These are phyloP conservation scores for Addax nasomaculatus DNA, from an alignment of 2,113 vertebrate genomes.

Conservation along the genomic window DNA sequence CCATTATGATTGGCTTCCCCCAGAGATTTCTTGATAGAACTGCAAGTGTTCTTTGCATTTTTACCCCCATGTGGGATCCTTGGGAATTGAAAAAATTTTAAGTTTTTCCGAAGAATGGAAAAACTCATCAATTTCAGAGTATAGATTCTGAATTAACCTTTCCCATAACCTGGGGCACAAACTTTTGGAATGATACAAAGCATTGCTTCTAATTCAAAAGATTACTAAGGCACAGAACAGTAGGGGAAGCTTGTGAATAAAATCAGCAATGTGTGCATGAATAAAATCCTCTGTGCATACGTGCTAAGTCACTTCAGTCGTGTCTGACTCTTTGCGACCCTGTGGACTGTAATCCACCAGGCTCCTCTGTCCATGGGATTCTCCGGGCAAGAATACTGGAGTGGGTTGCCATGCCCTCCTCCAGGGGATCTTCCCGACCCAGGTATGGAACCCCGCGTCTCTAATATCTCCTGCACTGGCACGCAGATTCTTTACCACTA, in stretches of 20 bases:
- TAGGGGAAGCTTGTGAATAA: background rate
- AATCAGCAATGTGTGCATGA: background rate
- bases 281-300: background rate
- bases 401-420: background rate
- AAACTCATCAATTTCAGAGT: too few relatives aligned
- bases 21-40: background rate
- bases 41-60: background rate
- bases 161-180: background rate
- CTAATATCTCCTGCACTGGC: background rate
- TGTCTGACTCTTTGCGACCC: background rate
- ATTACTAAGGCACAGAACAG: background rate
- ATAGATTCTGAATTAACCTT: background rate
- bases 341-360: background rate
- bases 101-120: background rate
- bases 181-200: background rate
- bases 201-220: background rate
- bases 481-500: background rate
- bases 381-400: background rate
- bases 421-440: background rate
- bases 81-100: background rate
- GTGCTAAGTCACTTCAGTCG: background rate
- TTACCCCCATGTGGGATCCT: background rate
- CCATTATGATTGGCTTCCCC: background rate
- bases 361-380: background rate
- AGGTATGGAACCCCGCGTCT: background rate